Evolutionary conservation across 2,113 vertebrate genomes (phyloP), one percentile per base, ranked within the genome.

Genomic region (Aplodontia rufa): DNA sequence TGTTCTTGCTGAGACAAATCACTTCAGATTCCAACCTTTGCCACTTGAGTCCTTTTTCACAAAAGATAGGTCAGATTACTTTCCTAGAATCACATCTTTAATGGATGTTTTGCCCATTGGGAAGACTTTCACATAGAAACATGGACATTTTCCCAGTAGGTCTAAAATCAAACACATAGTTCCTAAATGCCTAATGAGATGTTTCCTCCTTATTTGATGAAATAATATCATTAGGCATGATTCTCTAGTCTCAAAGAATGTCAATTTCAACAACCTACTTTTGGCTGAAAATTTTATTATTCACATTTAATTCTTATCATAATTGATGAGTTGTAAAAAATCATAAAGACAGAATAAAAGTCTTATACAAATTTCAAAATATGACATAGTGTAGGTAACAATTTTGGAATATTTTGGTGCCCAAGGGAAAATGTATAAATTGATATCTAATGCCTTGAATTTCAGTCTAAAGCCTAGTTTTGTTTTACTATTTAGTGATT

Each of bases 1-100:
- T n/a, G n/a, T n/a, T n/a, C n/a, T n/a, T n/a, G n/a, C n/a, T n/a
- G n/a, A n/a, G n/a, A n/a, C n/a, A n/a, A n/a, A n/a, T n/a, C n/a
- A n/a, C n/a, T n/a, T n/a, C n/a, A n/a, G n/a, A n/a, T n/a, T n/a
- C n/a, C n/a, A n/a, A n/a, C n/a, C n/a, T 96, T 94, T 17, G 62
- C 40, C 51, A 75, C 19, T 45, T 68, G 75, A 47, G 45, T 55
- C 69, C 30, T 89, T 2, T 78, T 58, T 83, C 51, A 93, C 51
- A 68, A 95, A 69, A 86, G 24, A 47, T n/a, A 84, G 49, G 37
- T 94, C 75, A 87, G 51, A 93, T 66, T 76, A 72, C 30, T 95
- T 95, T 83, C 60, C 47, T 26, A 97, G 87, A 91, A 93, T 82
- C 32, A 60, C 19, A 95, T 72, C 45, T 93, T 95, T 64, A 95